Evolutionary conservation across 30 jellyfish, hydroid and myxozoan genomes (phyloP).

Genomic region (Mastigias papua): DNA sequence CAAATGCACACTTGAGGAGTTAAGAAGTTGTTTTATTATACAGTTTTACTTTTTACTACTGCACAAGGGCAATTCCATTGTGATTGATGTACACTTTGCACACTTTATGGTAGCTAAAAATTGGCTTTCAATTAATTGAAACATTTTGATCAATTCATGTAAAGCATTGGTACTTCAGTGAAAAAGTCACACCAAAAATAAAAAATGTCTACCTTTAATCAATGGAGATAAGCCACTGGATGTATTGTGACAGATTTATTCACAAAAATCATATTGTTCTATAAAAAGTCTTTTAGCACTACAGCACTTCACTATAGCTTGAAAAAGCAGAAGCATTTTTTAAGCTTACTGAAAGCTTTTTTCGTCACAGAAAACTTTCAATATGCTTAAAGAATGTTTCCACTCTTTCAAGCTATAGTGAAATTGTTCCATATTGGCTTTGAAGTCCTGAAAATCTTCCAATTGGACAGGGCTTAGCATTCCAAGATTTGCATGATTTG

Average conservation of each 20-base stretch:
- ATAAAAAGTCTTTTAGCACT: too few relatives aligned
- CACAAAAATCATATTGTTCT: background rate
- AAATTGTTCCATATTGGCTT: too few relatives aligned
- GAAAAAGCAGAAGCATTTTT: background rate
- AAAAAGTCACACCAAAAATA: background rate
- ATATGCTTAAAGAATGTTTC: too few relatives aligned
- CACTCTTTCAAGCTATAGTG: too few relatives aligned
- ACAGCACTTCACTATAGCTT: background rate
- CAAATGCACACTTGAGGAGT: too few relatives aligned
- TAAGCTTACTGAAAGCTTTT: too few relatives aligned
- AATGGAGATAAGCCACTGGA: background rate
- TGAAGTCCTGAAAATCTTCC: too few relatives aligned
- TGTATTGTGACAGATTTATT: background rate
- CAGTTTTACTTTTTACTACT: too few relatives aligned
- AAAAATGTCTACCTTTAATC: background rate
- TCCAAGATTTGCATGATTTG: background rate
- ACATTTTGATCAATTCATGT: background rate
- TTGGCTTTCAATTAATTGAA: background rate
- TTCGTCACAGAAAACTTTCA: too few relatives aligned
- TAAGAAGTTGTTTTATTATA: too few relatives aligned
- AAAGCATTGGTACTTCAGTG: background rate
- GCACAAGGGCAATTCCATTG: background rate
- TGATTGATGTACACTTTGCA: background rate
- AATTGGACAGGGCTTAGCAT: too few relatives aligned
- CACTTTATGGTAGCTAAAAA: too few relatives aligned